Conservation (phyloP, 2,888 invertebrate genomes). For the Reticulitermes lucifugus region DNA sequence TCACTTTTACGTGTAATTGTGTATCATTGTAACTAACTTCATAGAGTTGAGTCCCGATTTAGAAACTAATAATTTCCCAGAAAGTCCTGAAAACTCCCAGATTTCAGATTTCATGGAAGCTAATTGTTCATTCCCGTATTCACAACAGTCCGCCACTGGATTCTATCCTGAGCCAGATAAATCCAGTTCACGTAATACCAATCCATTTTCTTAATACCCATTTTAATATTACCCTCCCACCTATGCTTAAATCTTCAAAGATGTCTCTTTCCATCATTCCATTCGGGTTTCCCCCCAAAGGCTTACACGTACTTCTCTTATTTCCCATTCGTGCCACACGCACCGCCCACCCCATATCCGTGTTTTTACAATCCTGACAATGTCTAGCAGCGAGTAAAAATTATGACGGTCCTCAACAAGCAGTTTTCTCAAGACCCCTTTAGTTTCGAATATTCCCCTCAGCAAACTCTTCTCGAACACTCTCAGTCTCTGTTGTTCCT, state of each 20-base stretch:
- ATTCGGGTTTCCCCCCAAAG: neutral
- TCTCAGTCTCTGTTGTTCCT: neutral
- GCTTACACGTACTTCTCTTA: neutral
- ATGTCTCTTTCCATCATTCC: neutral
- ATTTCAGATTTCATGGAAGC: neutral
- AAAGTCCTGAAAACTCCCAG: too few species aligned
- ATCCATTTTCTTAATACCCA: neutral
- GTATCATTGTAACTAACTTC: too few species aligned
- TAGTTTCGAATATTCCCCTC: neutral
- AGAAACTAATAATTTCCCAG: too few species aligned
- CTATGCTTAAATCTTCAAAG: neutral
- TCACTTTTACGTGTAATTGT: too few species aligned
- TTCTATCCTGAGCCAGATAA: neutral
- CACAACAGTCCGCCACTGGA: neutral
- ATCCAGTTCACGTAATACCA: neutral
- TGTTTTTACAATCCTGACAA: neutral
- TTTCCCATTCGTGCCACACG: neutral
- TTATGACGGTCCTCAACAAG: neutral
- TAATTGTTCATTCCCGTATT: neutral
- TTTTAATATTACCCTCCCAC: neutral
- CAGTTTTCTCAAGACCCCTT: neutral
- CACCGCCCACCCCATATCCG: neutral
- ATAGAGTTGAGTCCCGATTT: too few species aligned
- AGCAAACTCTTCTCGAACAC: neutral
- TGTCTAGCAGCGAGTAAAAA: neutral